A percentile compares a stretch with the other conserved stretches of the same genome.
phyloP scores from a whole-genome alignment of 1,140 invertebrate genomes.

The Euglossa dilemma region DNA sequence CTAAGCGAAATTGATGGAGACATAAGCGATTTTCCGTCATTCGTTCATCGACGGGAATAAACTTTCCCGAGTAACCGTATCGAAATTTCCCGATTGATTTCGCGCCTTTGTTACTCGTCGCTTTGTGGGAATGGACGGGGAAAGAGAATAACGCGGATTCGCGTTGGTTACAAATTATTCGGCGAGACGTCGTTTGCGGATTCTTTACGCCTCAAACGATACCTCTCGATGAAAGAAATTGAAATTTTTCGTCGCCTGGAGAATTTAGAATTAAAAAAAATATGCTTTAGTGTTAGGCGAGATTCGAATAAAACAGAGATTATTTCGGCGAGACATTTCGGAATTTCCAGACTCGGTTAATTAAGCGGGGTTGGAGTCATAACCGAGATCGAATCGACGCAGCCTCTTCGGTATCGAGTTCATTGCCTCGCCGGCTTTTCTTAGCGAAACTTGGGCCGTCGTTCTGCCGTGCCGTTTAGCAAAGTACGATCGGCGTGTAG shows the following conservation, averaged over 20 bases:
- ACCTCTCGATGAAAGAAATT: neutral
- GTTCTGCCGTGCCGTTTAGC: slow-evolving; percentile 20
- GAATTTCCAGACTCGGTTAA: too few relatives aligned
- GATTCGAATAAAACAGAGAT: too few relatives aligned
- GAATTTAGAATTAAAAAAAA: neutral
- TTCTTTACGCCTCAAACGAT: neutral
- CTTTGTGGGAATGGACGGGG: too few relatives aligned
- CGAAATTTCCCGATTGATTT: neutral
- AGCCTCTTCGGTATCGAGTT: slow-evolving; percentile 19
- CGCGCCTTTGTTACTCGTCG: neutral
- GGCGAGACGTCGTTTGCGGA: neutral
- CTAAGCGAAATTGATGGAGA: neutral
- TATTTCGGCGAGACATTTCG: too few relatives aligned
- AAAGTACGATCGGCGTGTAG: neutral
- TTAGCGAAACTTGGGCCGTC: neutral
- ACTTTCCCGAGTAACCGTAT: neutral
- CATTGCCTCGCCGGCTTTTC: slow-evolving; percentile 15
- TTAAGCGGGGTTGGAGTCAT: too few relatives aligned
- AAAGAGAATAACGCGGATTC: neutral
- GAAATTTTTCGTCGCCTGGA: neutral
- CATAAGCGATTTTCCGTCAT: neutral
- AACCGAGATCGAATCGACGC: neutral
- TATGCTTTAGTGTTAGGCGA: too few relatives aligned
- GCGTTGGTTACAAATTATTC: neutral
- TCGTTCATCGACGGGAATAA: neutral